Percentiles rank a stretch among this genome's conserved stretches.
Conservation (phyloP, 2,797 vertebrate genomes). For the Bovichtus variegatus region DNA sequence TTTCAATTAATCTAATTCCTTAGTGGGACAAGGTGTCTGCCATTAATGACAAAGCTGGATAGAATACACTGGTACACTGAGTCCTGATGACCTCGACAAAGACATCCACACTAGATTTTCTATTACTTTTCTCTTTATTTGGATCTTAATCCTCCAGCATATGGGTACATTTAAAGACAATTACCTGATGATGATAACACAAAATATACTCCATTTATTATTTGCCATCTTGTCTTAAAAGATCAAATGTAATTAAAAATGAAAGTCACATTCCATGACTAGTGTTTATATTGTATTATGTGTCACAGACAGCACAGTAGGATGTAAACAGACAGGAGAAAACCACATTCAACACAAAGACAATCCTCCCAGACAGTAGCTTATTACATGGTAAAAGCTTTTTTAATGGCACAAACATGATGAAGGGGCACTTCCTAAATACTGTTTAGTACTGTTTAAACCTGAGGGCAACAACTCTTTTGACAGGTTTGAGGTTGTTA, state of each 20-base stretch:
- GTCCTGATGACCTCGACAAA: background rate
- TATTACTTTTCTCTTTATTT: background rate
- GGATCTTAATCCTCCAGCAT: background rate
- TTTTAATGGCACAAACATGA: constrained; percentile 1
- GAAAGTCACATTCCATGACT: background rate
- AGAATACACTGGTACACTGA: background rate
- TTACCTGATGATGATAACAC: background rate
- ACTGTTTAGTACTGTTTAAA: too few species aligned
- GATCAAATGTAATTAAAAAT: background rate
- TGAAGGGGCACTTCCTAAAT: constrained; percentile 32
- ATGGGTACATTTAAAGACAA: background rate
- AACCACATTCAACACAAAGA: constrained; percentile 12
- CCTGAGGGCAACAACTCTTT: constrained; percentile 17
- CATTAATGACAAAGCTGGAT: background rate
- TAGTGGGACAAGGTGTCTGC: background rate
- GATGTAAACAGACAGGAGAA: constrained; percentile 10
- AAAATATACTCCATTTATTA: background rate
- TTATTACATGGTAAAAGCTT: constrained; percentile 15
- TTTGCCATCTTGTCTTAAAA: background rate
- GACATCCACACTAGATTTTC: background rate
- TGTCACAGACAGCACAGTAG: constrained; percentile 28
- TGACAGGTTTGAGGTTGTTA: background rate
- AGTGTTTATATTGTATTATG: background rate
- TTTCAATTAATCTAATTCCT: constrained; percentile 22
- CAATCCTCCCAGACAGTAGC: background rate